These are phyloP conservation scores for Mellilla xanthometata DNA, from an alignment of 2,888 invertebrate species.

Conservation along the genomic window DNA sequence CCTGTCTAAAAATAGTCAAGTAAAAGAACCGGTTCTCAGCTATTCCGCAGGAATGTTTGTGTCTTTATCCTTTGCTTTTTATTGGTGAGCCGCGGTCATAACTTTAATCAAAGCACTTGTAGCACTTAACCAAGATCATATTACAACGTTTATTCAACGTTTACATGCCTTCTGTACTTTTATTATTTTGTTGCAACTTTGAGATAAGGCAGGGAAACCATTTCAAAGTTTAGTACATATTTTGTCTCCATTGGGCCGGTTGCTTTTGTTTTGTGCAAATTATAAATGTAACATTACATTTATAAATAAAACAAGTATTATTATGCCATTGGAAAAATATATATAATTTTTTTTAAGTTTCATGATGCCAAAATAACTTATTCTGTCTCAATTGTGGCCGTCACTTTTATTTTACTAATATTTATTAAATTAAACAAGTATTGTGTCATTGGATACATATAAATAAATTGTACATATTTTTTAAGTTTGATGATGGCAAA, in stretches of 20 bases:
- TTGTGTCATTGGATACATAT: no score
- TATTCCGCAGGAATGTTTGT: conserved; percentile 8
- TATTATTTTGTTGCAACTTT: conserved; percentile 5
- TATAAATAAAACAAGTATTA: no score
- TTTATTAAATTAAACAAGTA: no score
- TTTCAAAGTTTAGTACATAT: background rate
- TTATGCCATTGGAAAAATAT: no score
- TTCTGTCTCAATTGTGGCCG: no score
- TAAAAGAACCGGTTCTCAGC: background rate
- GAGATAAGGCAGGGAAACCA: background rate
- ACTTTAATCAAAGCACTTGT: conserved; percentile 24
- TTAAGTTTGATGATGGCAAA: no score
- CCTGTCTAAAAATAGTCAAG: background rate
- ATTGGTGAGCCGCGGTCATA: conserved; percentile 33
- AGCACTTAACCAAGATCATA: conserved; percentile 18
- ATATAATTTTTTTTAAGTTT: background rate
- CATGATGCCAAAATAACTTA: no score
- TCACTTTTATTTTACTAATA: no score
- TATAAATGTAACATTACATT: no score
- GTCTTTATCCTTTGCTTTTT: conserved; percentile 23
- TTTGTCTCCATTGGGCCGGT: no score
- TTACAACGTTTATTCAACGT: conserved; percentile 18
- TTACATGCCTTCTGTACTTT: conserved; percentile 12
- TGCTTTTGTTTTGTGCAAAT: no score
- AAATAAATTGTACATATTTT: no score